Conservation (phyloP, 2,888 invertebrate genomes). For the Acrocera orbiculus region DNA sequence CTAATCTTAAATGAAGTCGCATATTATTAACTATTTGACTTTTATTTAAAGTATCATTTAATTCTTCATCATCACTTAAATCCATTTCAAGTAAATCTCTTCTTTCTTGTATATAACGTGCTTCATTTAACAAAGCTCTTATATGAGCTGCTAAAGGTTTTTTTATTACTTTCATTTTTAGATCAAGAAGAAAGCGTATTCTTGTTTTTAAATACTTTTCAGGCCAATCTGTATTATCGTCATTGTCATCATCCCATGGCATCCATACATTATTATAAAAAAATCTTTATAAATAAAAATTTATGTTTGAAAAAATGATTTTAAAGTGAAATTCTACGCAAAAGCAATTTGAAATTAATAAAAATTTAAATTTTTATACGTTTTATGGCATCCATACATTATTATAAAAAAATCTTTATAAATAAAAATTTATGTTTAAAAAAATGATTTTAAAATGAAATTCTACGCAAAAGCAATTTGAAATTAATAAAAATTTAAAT, state of each 20-base stretch:
- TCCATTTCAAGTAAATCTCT: slow-evolving; percentile 31
- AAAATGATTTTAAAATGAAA: neutral
- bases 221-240: slow-evolving; percentile 38
- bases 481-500: too few species aligned
- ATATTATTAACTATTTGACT: slow-evolving; percentile 33
- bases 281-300: slow-evolving; percentile 27
- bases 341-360: too few species aligned
- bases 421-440: neutral
- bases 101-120: slow-evolving; percentile 34
- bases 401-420: slow-evolving; percentile 37
- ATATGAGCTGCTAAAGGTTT: slow-evolving; percentile 35
- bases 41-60: slow-evolving; percentile 20
- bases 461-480: too few species aligned
- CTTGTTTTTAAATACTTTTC: slow-evolving; percentile 36
- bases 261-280: slow-evolving; percentile 41
- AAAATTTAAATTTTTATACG: neutral
- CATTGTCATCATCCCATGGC: slow-evolving; percentile 45
- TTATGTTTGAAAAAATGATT: neutral
- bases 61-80: slow-evolving; percentile 25
- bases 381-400: slow-evolving; percentile 41
- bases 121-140: slow-evolving; percentile 35
- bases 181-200: slow-evolving; percentile 38
- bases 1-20: slow-evolving; percentile 37
- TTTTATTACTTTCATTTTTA: slow-evolving; percentile 36
- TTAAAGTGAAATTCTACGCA: too few species aligned